Evolutionary conservation across 1,140 invertebrate species (phyloP), one percentile per base, ranked within the genome.

Genomic region (Drosophila kurseongensis): DNA sequence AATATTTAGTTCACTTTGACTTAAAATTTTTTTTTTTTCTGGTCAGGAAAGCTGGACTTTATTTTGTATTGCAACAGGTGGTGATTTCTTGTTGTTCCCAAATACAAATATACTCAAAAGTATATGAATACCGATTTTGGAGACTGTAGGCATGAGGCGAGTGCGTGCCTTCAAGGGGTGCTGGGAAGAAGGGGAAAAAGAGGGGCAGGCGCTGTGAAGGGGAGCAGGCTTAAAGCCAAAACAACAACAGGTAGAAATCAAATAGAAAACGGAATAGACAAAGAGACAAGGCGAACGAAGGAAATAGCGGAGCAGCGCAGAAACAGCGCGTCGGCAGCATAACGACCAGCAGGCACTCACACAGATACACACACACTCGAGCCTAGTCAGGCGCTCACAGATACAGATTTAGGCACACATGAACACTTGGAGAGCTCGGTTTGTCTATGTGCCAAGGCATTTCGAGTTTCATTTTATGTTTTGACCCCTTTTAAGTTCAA

Each of bases 401-500:
- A 77, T 48, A 57, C 42, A 42, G 61, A 29, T 12, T 1, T 13
- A 63, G 52, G 66, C 48, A 36, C 52, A 48, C 23, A 48, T 14
- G 44, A 66, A 66, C 54, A 67, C 58, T 74, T 65, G 44, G 66
- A 73, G 72, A 83, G 69, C 83, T 65, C 82, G 77, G 76, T 84
- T 88, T 89, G 84, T 89, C 84, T 88, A 90, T 89, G 80, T 80
- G 84, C 80, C 76, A 80, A 88, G 84, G 84, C 84, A 90, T 89
- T 89, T 84, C 80, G 84, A 89, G 83, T 88, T 88, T 88, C 83
- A 83, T 88, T 89, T 89, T 89, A 89, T 89, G 85, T 89, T 89
- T 88, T 89, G 84, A 89, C 84, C 84, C 84, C 85, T 90, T 89
- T 89, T 89, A 89, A 89, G 84, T 89, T 89, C 84, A 89, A 89